Conservation (phyloP, 2,888 invertebrate genomes). For the Trypoxylon attenuatum region DNA sequence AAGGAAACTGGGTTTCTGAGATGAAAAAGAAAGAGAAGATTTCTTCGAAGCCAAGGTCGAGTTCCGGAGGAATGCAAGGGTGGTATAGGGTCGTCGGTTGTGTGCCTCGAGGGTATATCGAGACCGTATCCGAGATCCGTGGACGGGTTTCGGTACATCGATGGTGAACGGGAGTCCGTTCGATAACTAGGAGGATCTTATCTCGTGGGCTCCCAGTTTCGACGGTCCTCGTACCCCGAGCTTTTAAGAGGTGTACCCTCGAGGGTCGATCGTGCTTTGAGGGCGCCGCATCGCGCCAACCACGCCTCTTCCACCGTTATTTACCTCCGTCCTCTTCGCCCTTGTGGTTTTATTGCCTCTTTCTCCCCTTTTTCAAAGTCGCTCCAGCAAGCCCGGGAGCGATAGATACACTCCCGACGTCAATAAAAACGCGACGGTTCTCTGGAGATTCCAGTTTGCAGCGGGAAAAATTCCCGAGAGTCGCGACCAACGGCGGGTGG, state of each 20-base stretch:
- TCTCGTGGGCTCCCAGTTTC: constrained; percentile 70
- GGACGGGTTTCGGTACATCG: constrained; percentile 51
- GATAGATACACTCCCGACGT: constrained; percentile 62
- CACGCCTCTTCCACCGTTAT: constrained; percentile 69
- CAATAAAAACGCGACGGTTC: constrained; percentile 56
- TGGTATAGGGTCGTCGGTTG: constrained; percentile 38
- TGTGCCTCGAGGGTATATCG: constrained; percentile 44
- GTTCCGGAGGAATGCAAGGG: constrained; percentile 29
- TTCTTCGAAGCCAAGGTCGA: too few relatives aligned
- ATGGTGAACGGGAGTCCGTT: constrained; percentile 65
- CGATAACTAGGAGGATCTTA: constrained; percentile 73
- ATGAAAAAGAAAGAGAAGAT: too few relatives aligned
- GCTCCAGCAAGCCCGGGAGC: constrained; percentile 65
- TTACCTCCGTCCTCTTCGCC: constrained; percentile 64
- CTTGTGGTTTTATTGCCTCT: constrained; percentile 59
- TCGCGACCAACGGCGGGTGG: too few relatives aligned
- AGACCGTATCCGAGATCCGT: constrained; percentile 46
- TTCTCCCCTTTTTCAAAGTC: constrained; percentile 48
- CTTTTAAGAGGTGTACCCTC: constrained; percentile 59
- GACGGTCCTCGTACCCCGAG: constrained; percentile 55
- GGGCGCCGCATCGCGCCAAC: constrained; percentile 67
- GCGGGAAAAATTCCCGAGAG: constrained; percentile 11
- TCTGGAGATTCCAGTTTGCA: constrained; percentile 24
- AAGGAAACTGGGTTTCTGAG: too few relatives aligned
- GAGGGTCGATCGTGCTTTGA: constrained; percentile 64